Evolutionary conservation across 2,888 invertebrate species (phyloP).

Genomic region (Gerris lacustris): DNA sequence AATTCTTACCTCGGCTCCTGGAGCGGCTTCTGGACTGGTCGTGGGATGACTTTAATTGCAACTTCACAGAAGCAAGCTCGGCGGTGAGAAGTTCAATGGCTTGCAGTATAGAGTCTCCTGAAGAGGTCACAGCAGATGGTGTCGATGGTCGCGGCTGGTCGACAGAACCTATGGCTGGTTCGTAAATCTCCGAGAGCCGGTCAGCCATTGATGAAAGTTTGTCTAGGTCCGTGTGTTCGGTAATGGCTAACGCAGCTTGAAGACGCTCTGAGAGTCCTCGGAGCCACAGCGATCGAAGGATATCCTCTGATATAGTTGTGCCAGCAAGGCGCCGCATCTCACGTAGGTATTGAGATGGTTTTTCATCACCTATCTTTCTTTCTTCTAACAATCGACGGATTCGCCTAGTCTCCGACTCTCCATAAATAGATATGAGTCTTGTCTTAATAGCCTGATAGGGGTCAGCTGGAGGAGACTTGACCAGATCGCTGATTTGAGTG

Average conservation of each 20-base stretch:
- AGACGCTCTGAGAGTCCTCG: not conserved
- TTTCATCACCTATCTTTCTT: not conserved
- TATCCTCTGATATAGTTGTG: not conserved
- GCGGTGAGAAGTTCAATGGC: too few relatives aligned
- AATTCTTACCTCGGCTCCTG: too few relatives aligned
- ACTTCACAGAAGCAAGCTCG: too few relatives aligned
- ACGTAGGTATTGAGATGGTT: not conserved
- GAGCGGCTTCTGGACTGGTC: too few relatives aligned
- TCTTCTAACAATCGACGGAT: slow-evolving; percentile 24
- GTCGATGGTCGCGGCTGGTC: too few relatives aligned
- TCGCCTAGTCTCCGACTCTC: slow-evolving; percentile 11
- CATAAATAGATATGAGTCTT: not conserved
- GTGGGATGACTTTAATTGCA: too few relatives aligned
- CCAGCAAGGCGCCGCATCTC: not conserved
- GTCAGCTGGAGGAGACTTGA: not conserved
- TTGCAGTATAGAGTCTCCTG: too few relatives aligned
- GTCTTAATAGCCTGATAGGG: not conserved
- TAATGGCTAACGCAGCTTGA: slow-evolving; percentile 3
- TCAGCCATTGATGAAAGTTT: too few relatives aligned
- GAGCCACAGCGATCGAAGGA: not conserved
- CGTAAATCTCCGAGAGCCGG: too few relatives aligned
- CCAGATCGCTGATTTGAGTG: not conserved
- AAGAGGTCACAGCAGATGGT: too few relatives aligned
- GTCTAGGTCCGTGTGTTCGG: too few relatives aligned
- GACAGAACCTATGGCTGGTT: too few relatives aligned